Evolutionary conservation across 1,140 invertebrate genomes (phyloP).

Genomic region (Formica exsecta): DNA sequence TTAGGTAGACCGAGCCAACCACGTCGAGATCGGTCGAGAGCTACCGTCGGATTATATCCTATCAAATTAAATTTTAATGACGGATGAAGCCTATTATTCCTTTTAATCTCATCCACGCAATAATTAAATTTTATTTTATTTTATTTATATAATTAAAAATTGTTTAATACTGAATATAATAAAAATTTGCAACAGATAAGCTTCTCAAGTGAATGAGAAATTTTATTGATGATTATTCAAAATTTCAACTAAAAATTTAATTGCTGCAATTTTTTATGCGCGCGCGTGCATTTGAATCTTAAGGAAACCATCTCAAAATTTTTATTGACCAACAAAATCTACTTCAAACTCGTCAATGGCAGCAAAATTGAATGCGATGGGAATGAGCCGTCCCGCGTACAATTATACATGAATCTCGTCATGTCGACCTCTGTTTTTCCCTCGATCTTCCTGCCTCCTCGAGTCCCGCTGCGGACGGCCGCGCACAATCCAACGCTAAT

Average conservation of each 20-base stretch:
- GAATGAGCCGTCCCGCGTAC: neutral
- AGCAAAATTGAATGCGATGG: slow-evolving; percentile 42
- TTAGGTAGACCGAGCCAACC: slow-evolving; percentile 53
- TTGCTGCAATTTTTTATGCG: neutral
- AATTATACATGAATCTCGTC: slow-evolving; percentile 36
- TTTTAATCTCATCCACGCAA: neutral
- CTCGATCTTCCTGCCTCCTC: slow-evolving; percentile 63
- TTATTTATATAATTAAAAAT: neutral
- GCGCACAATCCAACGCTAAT: slow-evolving; percentile 77
- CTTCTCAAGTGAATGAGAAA: neutral
- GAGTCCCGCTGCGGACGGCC: slow-evolving; percentile 57
- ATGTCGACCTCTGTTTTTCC: slow-evolving; percentile 33
- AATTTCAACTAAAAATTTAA: neutral
- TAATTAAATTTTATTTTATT: neutral
- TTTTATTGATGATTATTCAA: neutral
- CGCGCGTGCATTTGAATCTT: neutral
- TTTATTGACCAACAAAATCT: neutral
- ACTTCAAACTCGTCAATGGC: neutral
- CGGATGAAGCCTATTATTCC: neutral
- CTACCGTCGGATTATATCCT: slow-evolving; percentile 47
- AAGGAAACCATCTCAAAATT: neutral
- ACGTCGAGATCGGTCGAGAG: neutral
- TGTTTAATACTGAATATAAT: neutral
- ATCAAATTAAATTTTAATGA: slow-evolving; percentile 23
- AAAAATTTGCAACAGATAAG: neutral